phyloP scores from a whole-genome alignment of 2,113 vertebrate species.

The Anseranas semipalmata region DNA sequence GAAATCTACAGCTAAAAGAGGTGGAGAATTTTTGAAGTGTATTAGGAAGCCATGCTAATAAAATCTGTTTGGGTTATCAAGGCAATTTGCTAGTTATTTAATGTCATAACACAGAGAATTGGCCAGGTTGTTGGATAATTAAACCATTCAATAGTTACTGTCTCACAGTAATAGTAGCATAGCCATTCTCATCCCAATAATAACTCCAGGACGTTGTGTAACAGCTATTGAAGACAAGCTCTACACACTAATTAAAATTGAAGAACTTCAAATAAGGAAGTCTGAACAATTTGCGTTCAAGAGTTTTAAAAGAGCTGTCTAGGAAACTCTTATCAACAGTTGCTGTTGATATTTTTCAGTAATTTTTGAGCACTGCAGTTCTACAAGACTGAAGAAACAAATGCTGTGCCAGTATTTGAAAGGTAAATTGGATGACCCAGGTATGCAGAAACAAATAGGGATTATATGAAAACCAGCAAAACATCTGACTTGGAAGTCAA shows the following conservation, averaged over 20 bases:
- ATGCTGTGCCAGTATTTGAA: neutral
- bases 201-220: neutral
- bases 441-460: neutral
- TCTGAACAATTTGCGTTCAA: neutral
- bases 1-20: neutral
- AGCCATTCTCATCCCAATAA: neutral
- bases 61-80: slow-evolving; percentile 2
- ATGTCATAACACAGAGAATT: neutral
- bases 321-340: neutral
- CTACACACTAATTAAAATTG: neutral
- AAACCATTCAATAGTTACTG: neutral
- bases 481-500: neutral
- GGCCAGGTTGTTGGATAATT: neutral
- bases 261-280: neutral
- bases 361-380: neutral
- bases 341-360: neutral
- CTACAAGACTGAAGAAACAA: neutral
- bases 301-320: neutral
- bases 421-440: neutral
- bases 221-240: neutral
- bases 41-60: neutral
- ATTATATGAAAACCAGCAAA: neutral
- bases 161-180: neutral
- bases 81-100: neutral
- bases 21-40: neutral